Conservation (phyloP, 2,888 invertebrate species). For the Andrena praecox region DNA sequence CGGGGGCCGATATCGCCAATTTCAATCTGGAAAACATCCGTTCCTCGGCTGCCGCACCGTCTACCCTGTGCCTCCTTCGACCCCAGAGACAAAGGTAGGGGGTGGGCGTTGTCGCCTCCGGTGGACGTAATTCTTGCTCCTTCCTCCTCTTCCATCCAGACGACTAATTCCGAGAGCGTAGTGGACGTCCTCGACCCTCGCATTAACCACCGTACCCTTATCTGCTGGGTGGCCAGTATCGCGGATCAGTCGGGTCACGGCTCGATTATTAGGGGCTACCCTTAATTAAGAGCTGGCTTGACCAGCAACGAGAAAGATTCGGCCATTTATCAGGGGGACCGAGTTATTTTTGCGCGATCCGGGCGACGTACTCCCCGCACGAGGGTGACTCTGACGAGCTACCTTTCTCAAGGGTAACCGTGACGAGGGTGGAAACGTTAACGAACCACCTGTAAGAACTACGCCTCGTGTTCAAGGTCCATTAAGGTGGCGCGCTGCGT, state of each 20-base stretch:
- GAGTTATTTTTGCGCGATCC: constrained; percentile 53
- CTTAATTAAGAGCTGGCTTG: constrained; percentile 61
- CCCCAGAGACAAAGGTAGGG: constrained; percentile 18
- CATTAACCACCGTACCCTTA: constrained; percentile 32
- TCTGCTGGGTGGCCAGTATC: constrained; percentile 33
- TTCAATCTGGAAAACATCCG: constrained; percentile 30
- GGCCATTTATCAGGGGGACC: constrained; percentile 65
- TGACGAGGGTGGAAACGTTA: constrained; percentile 62
- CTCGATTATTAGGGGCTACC: constrained; percentile 53
- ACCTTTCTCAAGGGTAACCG: constrained; percentile 43
- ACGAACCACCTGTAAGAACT: constrained; percentile 67
- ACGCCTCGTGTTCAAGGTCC: constrained; percentile 51
- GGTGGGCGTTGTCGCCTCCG: constrained; percentile 11
- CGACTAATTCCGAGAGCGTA: constrained; percentile 19
- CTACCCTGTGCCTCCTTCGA: neutral
- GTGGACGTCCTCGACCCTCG: constrained; percentile 31
- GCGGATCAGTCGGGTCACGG: constrained; percentile 35
- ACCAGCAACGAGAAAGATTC: constrained; percentile 50
- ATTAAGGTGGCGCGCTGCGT: constrained; percentile 45
- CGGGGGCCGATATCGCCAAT: constrained; percentile 18
- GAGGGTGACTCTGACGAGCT: constrained; percentile 44
- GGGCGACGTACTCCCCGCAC: neutral
- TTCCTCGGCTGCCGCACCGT: neutral
- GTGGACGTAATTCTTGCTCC: constrained; percentile 30
- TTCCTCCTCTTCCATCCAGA: neutral